A percentile compares a stretch with the other conserved stretches of the same genome.
Conservation (phyloP, 2,797 vertebrate genomes). For the Sciurus carolinensis region DNA sequence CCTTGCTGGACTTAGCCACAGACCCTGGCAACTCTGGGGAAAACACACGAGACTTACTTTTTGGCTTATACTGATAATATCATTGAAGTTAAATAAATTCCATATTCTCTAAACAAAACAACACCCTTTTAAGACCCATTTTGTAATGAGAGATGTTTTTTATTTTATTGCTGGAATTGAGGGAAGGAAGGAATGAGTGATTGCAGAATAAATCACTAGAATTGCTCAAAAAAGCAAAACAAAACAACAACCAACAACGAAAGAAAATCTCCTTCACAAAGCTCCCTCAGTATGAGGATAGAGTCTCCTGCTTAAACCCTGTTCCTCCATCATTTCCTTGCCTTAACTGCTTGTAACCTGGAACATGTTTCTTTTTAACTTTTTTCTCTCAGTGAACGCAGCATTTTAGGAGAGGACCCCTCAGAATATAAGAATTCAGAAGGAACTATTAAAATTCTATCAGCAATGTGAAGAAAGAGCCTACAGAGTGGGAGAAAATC, state of each 20-base stretch:
- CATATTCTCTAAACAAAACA: not conserved
- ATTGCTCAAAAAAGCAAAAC: not conserved
- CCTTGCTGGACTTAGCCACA: not conserved
- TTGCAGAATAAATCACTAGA: not conserved
- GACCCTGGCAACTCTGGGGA: fast-evolving
- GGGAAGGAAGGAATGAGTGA: not conserved
- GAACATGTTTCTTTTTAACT: not conserved
- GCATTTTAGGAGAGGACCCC: not conserved
- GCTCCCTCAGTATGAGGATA: not conserved
- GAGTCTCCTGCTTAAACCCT: not conserved
- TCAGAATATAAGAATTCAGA: not conserved
- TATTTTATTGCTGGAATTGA: conserved; percentile 18
- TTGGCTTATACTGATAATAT: not conserved
- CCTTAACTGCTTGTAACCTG: not conserved
- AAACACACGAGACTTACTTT: not conserved
- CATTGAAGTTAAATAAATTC: conserved; percentile 38
- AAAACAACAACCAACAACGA: too few relatives aligned
- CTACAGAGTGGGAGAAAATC: too few relatives aligned
- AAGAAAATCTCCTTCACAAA: not conserved
- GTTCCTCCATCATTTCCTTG: not conserved
- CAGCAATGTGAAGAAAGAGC: too few relatives aligned
- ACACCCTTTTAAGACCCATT: not conserved
- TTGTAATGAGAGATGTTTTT: not conserved
- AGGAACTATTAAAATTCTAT: not conserved
- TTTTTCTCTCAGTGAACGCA: not conserved